Base-by-base conservation (phyloP, 1,140 invertebrate species). In the Euura lappo region DNA sequence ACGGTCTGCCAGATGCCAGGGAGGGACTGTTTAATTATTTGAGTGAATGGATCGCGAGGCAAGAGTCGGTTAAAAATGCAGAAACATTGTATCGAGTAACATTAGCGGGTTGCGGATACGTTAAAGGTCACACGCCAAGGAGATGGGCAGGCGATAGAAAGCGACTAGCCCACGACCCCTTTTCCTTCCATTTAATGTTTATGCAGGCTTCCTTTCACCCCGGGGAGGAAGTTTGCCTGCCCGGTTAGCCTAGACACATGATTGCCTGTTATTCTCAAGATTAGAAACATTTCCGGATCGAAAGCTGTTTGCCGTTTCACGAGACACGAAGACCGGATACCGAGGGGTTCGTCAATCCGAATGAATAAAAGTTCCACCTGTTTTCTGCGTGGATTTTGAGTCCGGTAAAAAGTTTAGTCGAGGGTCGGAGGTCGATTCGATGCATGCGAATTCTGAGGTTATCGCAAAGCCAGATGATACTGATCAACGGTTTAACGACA, bases 91-190 rank as follows among this genome's bases (percentile, higher is more conserved):
- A 60, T 4, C 2, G 5, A n/a, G 10, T n/a, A n/a, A 60, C 10
- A 71, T 60, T 71, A 13, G 70, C 60, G 5, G 43, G 13, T 28
- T 5, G 6, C 7, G 60, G 71, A 77, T 75, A 81, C 79, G 73
- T 75, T 71, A 81, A 80, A 81, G 79, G 79, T 81, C 79, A 80
- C 74, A 80, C 79, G 79, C 79, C 76, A 81, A 79, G 73, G 60
- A 78, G 79, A 81, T 81, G 78, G 79, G 80, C 79, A 79, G 78
- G 77, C 78, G 79, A 81, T 81, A 81, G 78, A 74, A 71, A 60
- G 71, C 46, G 76, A 78, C 51, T 8, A 60, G 13, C 51, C 28
- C 3, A n/a, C 51, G 51, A 60, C 51, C 51, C 13, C 51, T 60
- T 60, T 60, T 60, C 51, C 3, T 60, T 60, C 51, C 6, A 11